Evolutionary conservation across 2,113 vertebrate genomes (phyloP).

Genomic region (Oreochromis niloticus): DNA sequence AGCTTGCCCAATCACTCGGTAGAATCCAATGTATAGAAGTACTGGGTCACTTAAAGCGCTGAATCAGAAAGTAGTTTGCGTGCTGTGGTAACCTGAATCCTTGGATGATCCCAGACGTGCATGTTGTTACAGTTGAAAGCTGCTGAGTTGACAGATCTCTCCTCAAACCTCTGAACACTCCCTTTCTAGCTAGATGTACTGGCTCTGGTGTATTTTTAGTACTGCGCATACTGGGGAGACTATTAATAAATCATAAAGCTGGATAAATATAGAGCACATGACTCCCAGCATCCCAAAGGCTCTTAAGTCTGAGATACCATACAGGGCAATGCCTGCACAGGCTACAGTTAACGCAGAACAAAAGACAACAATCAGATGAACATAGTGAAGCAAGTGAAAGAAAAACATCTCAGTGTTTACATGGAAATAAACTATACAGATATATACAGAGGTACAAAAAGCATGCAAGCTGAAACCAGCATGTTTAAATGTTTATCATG

Average conservation of each 20-base stretch:
- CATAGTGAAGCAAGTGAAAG: neutral
- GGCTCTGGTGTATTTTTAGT: conserved; percentile 65
- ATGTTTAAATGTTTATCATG: neutral
- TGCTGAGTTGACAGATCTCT: conserved; percentile 46
- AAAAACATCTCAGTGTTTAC: neutral
- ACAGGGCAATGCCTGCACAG: neutral
- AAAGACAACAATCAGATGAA: neutral
- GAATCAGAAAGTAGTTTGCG: conserved; percentile 21
- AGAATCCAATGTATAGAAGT: neutral
- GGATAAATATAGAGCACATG: conserved; percentile 62
- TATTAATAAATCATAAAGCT: conserved; percentile 72
- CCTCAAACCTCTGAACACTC: neutral
- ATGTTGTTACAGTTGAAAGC: conserved; percentile 21
- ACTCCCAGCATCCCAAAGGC: conserved; percentile 31
- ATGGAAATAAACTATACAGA: neutral
- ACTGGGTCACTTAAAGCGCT: conserved; percentile 10
- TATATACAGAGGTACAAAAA: neutral
- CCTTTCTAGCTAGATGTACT: conserved; percentile 20
- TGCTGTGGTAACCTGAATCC: conserved; percentile 43
- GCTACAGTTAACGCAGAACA: neutral
- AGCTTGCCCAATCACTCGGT: neutral
- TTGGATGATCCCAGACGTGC: conserved; percentile 32
- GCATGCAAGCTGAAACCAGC: neutral
- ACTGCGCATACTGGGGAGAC: conserved; percentile 51
- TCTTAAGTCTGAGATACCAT: conserved; percentile 9